Base-by-base conservation (phyloP, 2,797 vertebrate species). In the Lophura swinhoii region DNA sequence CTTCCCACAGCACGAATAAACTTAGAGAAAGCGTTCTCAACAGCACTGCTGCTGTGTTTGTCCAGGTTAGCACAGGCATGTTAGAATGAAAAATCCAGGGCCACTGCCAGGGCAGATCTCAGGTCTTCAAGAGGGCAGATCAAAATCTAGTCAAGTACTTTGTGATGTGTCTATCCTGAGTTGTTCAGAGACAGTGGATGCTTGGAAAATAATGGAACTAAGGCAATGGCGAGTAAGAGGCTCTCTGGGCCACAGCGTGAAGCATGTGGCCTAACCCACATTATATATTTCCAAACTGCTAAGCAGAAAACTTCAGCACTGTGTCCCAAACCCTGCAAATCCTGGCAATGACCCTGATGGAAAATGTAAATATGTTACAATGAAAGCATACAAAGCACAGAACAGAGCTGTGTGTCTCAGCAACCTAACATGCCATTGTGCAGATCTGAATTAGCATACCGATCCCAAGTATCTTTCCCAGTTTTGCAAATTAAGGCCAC, bases 401-500 rank as follows among this genome's bases (percentile, higher is more conserved):
- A 93, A 91, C 86, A 91, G 91, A 93, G 74, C 63, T 95, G 91
- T 91, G 92, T 94, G 94, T 78, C 94, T 78, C 90, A 94, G 95
- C 90, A 96, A 84, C 67, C 94, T 90, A 60, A 91, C 80, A 84
- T 94, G 92, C 90, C 69, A 79, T 51, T 77, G 90, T 93, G 88
- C 70, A 76, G 90, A 85, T 92, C 76, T 76, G 86, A 91, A 95
- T 81, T 46, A 84, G 96, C 98, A 97, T 98, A 98, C 98, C 98
- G 96, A 97, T 98, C 98, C 97, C 98, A 97, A 87, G 98, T 98
- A 96, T 97, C 98, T 97, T 98, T 98, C 91, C 98, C 98, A 94
- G 97, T 98, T 98, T 98, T 98, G 96, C 97, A 97, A 96, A 98
- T 97, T 95, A 97, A 95, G 94, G 98, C 97, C 91, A 98, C 97